Evolutionary conservation across 2,888 invertebrate genomes (phyloP).

Genomic region (Nezara viridula): DNA sequence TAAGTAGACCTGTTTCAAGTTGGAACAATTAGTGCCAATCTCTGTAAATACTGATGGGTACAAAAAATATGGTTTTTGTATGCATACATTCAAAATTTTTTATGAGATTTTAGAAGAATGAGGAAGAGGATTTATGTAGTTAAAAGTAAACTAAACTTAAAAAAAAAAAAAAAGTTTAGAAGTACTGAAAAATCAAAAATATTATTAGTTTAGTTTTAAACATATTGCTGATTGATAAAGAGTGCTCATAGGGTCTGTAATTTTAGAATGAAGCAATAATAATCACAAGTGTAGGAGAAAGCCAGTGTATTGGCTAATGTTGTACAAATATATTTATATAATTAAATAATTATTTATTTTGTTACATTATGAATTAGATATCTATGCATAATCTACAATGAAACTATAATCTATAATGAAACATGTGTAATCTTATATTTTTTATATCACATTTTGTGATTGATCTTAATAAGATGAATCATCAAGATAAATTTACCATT

Average conservation of each 20-base stretch:
- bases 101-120: not conserved
- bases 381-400: too few relatives aligned
- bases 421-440: not conserved
- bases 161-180: not conserved
- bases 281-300: not conserved
- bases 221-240: not conserved
- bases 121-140: not conserved
- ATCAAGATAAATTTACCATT: not conserved
- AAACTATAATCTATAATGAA: too few relatives aligned
- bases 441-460: not conserved
- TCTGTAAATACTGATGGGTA: not conserved
- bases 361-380: not conserved
- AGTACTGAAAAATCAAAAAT: not conserved
- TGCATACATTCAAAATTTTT: not conserved
- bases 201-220: not conserved
- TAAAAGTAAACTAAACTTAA: not conserved
- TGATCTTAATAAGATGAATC: not conserved
- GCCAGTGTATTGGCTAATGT: not conserved
- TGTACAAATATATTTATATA: slow-evolving; percentile 9
- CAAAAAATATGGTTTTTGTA: not conserved
- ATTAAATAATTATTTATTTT: not conserved
- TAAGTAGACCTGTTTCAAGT: not conserved
- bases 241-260: not conserved
- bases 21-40: slow-evolving; percentile 15
- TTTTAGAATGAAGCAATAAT: not conserved